phyloP scores from a whole-genome alignment of 2,888 invertebrate genomes.

The Heliconius cydno region DNA sequence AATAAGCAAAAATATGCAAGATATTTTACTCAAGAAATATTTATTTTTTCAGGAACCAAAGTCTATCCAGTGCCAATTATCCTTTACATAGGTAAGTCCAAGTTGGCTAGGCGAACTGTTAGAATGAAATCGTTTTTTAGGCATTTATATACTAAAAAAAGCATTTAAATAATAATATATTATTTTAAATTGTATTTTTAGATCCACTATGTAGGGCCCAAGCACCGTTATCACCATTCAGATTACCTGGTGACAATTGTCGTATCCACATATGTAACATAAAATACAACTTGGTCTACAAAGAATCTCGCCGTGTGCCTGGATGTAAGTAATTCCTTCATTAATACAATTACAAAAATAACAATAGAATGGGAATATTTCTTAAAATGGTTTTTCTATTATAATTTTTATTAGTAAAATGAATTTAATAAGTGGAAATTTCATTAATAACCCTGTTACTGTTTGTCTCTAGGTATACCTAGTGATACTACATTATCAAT shows the following conservation, averaged over 20 bases:
- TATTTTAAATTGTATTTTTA: not conserved
- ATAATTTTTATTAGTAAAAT: not conserved
- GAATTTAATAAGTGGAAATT: not conserved
- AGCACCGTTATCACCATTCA: slow-evolving; percentile 9
- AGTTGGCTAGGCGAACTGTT: no score
- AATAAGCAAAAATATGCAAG: not conserved
- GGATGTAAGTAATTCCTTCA: slow-evolving; percentile 3
- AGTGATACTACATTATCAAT: not conserved
- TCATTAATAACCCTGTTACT: not conserved
- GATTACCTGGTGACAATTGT: not conserved
- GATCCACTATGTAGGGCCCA: slow-evolving; percentile 13
- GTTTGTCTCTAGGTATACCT: not conserved
- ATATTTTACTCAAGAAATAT: not conserved
- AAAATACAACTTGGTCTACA: slow-evolving; percentile 16
- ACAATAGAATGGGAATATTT: not conserved
- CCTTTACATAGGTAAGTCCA: slow-evolving; percentile 1
- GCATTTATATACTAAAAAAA: no score
- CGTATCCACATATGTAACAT: slow-evolving; percentile 14
- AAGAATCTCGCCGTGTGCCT: slow-evolving; percentile 8
- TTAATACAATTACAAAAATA: not conserved
- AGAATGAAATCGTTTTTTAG: no score
- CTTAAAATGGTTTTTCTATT: not conserved
- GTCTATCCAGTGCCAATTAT: slow-evolving; percentile 10
- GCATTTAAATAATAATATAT: not conserved
- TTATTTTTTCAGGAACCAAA: not conserved